Percentiles rank a stretch among this genome's conserved stretches.
Evolutionary conservation across 2,113 vertebrate species (phyloP).

Genomic region (Phyllopteryx taeniolatus): DNA sequence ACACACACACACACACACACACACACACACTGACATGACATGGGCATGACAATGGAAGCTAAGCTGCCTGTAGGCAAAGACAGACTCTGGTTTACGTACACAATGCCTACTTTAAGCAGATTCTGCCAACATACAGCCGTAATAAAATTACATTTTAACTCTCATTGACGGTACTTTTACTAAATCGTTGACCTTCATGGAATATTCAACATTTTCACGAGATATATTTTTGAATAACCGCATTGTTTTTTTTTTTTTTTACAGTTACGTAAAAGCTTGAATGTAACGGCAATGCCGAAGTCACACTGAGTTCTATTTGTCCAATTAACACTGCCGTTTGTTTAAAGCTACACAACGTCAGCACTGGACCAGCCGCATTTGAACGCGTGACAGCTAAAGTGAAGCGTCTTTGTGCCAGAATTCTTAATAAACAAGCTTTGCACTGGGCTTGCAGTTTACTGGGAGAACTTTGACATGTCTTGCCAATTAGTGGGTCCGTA

Average conservation of each 20-base stretch:
- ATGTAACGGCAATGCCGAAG: background rate
- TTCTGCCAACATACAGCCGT: constrained; percentile 16
- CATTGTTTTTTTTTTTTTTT: background rate
- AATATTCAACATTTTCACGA: background rate
- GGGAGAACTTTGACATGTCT: constrained; percentile 20
- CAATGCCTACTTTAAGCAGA: constrained; percentile 56
- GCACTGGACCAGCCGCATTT: background rate
- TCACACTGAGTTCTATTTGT: background rate
- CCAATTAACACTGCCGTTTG: background rate
- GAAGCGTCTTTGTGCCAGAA: constrained; percentile 1
- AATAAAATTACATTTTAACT: constrained; percentile 30
- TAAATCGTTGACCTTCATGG: background rate
- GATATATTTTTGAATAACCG: background rate
- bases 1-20: constrained; percentile 22
- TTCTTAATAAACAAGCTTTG: constrained; percentile 19
- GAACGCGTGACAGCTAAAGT: constrained; percentile 15
- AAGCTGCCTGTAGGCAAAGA: constrained; percentile 59
- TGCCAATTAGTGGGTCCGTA: constrained; percentile 4
- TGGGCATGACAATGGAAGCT: constrained; percentile 52
- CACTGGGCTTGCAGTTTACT: background rate
- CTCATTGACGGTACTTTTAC: constrained; percentile 5
- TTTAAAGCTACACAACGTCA: background rate
- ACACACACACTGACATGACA: constrained; percentile 37
- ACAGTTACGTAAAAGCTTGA: background rate
- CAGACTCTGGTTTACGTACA: constrained; percentile 41